Conservation (phyloP, 92 coral and sea anemone species). For the Muricea muricata region DNA sequence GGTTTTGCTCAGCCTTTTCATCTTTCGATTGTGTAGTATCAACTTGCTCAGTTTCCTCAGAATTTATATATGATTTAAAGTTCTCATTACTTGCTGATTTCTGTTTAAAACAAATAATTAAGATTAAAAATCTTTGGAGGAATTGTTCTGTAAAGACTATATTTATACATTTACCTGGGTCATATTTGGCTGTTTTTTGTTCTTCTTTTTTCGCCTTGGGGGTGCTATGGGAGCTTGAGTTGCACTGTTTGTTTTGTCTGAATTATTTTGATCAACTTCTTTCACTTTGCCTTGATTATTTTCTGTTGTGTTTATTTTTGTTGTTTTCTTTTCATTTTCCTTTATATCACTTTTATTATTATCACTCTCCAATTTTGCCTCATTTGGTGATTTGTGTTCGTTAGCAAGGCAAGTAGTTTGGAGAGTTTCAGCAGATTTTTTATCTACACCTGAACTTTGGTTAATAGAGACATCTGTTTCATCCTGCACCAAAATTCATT, state of each 20-base stretch:
- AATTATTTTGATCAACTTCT: slow-evolving; percentile 22
- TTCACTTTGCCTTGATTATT: slow-evolving; percentile 21
- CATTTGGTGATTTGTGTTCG: background rate
- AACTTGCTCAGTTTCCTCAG: background rate
- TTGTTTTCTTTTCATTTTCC: background rate
- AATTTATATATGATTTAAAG: background rate
- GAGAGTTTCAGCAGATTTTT: background rate
- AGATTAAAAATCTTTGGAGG: background rate
- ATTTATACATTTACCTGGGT: slow-evolving; percentile 16
- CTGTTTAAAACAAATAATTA: background rate
- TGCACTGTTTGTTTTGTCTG: slow-evolving; percentile 57
- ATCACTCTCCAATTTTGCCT: background rate
- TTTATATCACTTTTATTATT: slow-evolving; percentile 6
- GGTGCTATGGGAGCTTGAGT: slow-evolving; percentile 90
- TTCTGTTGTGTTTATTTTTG: slow-evolving; percentile 21
- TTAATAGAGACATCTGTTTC: background rate
- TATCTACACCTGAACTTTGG: background rate
- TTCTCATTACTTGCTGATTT: background rate
- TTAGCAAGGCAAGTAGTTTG: background rate
- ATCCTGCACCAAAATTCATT: background rate
- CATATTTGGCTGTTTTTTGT: slow-evolving; percentile 59
- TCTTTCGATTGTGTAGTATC: background rate
- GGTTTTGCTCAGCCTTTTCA: background rate
- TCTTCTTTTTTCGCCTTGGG: slow-evolving; percentile 90
- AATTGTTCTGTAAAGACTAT: no score